A percentile compares a stretch with the other conserved stretches of the same genome.
Conservation (phyloP, 1,140 invertebrate genomes). For the Popillia japonica region DNA sequence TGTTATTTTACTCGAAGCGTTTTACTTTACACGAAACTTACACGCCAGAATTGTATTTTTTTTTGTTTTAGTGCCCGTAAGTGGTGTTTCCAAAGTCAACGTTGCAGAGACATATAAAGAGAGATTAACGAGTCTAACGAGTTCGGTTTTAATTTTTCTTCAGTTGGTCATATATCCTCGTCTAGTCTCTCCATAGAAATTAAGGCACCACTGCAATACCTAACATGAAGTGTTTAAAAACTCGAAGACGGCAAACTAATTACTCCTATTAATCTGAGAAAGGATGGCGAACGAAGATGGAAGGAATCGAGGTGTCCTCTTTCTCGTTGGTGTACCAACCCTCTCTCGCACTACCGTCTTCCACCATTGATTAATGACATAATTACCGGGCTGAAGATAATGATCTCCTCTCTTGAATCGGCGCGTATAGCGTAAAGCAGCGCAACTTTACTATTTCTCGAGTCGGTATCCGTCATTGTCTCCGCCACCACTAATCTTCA, state of each 20-base stretch:
- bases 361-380: slow-evolving; percentile 44
- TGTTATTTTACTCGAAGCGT: too few species aligned
- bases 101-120: background rate
- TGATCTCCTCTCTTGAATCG: slow-evolving; percentile 44
- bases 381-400: slow-evolving; percentile 45
- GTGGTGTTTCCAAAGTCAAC: background rate
- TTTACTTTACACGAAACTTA: too few species aligned
- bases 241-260: slow-evolving; percentile 26
- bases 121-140: slow-evolving; percentile 11
- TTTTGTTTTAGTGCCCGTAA: background rate
- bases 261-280: slow-evolving; percentile 27
- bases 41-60: background rate
- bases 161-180: background rate
- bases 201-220: slow-evolving; percentile 6
- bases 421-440: background rate
- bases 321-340: background rate
- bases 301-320: background rate
- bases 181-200: background rate
- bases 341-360: slow-evolving; percentile 13
- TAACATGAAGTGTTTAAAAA: slow-evolving; percentile 23
- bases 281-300: background rate
- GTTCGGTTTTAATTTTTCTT: slow-evolving; percentile 2
- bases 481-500: slow-evolving; percentile 4
- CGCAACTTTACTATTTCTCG: slow-evolving; percentile 1
- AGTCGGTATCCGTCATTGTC: slow-evolving; percentile 9